These are phyloP conservation scores for Sminthurides aquaticus DNA, from an alignment of 2,888 invertebrate genomes.

Conservation along the genomic window DNA sequence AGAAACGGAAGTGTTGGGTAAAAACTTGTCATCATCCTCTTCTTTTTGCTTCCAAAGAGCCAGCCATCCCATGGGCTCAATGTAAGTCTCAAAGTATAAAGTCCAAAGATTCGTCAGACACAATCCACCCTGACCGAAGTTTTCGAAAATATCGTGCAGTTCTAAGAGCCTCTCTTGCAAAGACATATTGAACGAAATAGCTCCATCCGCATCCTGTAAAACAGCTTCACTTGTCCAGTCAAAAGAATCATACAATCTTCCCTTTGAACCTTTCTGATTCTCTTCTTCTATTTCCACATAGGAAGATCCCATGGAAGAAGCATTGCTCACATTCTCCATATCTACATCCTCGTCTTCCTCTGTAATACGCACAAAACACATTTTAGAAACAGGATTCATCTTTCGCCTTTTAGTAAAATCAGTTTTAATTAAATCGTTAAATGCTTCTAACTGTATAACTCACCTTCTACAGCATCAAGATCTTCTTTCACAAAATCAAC, in stretches of 20 bases:
- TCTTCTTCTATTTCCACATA: conserved; percentile 6
- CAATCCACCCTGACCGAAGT: conserved; percentile 14
- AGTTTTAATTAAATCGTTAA: no score
- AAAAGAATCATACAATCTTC: conserved; percentile 6
- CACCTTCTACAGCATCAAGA: not conserved
- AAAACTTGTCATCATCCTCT: not conserved
- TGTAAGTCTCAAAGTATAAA: conserved; percentile 13
- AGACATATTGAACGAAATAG: conserved; percentile 13
- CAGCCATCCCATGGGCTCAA: conserved; percentile 14
- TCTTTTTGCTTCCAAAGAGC: conserved; percentile 8
- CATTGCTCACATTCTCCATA: conserved; percentile 4
- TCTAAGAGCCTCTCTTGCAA: conserved; percentile 14
- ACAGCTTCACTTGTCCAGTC: conserved; percentile 9
- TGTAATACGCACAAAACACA: no score
- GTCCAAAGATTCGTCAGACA: conserved; percentile 13
- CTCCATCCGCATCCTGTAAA: conserved; percentile 13
- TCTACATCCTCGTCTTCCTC: conserved; percentile 10
- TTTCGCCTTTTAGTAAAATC: no score
- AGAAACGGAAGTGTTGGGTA: not conserved
- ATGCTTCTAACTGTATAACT: not conserved
- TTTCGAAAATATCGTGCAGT: conserved; percentile 14
- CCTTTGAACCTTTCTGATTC: conserved; percentile 1
- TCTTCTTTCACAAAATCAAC: not conserved
- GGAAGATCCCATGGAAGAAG: conserved; percentile 6
- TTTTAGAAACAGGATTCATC: no score